These are phyloP conservation scores for Griposia aprilina DNA, from an alignment of 2,888 invertebrate species.

Conservation along the genomic window DNA sequence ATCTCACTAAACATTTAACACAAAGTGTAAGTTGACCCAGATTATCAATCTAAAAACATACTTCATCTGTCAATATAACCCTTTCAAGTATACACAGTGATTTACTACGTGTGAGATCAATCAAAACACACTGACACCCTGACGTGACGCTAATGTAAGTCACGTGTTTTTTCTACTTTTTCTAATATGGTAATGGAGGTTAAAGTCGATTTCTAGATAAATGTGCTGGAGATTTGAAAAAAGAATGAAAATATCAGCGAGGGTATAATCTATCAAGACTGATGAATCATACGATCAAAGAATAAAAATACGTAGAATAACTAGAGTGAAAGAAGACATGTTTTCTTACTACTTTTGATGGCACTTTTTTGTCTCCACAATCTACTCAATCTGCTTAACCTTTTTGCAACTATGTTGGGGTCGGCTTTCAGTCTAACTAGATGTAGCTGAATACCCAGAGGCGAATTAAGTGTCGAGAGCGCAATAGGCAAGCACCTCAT, in stretches of 20 bases:
- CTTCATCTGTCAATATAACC: not conserved
- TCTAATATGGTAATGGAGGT: conserved; percentile 15
- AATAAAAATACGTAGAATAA: not conserved
- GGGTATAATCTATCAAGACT: conserved; percentile 8
- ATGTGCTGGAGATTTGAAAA: conserved; percentile 1
- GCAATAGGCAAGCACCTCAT: no score
- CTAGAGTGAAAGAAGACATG: not conserved
- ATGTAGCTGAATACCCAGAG: no score
- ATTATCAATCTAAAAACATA: not conserved
- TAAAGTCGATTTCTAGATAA: conserved; percentile 9
- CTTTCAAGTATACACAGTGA: conserved; percentile 33
- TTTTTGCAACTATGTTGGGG: no score
- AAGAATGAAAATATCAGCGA: conserved; percentile 4
- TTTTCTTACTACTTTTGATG: not conserved
- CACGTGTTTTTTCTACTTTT: conserved; percentile 34
- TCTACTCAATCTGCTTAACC: not conserved
- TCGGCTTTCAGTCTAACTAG: not conserved
- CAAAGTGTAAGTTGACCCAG: not conserved
- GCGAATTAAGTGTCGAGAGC: no score
- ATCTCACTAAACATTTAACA: not conserved
- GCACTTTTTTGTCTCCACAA: not conserved
- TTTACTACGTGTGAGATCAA: conserved; percentile 54
- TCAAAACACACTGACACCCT: conserved; percentile 52
- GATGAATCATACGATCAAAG: conserved; percentile 10
- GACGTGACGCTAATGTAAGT: conserved; percentile 53